Evolutionary conservation across 1,140 invertebrate species (phyloP).

Genomic region (Seison nebaliae): DNA sequence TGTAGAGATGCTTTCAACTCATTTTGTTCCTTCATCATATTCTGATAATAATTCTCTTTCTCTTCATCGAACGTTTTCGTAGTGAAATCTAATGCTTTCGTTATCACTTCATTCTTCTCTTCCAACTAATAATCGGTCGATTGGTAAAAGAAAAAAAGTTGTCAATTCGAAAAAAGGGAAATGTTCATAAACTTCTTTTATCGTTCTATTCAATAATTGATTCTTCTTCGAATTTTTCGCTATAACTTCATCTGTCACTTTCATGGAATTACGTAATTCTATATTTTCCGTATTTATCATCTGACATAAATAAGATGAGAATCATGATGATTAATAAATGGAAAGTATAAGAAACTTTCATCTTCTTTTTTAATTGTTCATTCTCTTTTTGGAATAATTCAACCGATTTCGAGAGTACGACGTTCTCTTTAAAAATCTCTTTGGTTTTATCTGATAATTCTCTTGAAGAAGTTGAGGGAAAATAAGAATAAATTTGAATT

Average conservation of each 20-base stretch:
- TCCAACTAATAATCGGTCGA: slow-evolving; percentile 17
- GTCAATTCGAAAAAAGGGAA: not conserved
- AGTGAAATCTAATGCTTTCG: slow-evolving; percentile 24
- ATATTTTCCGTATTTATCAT: too few species aligned
- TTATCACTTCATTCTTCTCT: slow-evolving; percentile 21
- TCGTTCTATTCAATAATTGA: slow-evolving; percentile 20
- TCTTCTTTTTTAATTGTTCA: slow-evolving; percentile 18
- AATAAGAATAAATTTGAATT: not conserved
- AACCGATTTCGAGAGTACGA: slow-evolving; percentile 22
- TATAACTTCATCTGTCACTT: too few species aligned
- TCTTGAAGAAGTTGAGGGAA: slow-evolving; percentile 16
- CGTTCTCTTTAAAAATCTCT: slow-evolving; percentile 28
- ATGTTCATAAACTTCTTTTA: slow-evolving; percentile 19
- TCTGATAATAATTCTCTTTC: slow-evolving; percentile 15
- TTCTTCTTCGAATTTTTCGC: too few species aligned
- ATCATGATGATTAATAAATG: too few species aligned
- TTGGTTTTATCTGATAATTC: slow-evolving; percentile 27
- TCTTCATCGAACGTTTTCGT: slow-evolving; percentile 24
- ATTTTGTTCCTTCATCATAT: too few species aligned
- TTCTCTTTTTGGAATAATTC: slow-evolving; percentile 19
- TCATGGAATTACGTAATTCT: too few species aligned
- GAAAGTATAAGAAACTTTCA: too few species aligned
- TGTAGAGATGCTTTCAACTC: too few species aligned
- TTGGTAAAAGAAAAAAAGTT: slow-evolving; percentile 3
- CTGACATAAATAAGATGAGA: too few species aligned